Evolutionary conservation across 2,797 vertebrate species (phyloP).

Genomic region (Scarus forsteni): DNA sequence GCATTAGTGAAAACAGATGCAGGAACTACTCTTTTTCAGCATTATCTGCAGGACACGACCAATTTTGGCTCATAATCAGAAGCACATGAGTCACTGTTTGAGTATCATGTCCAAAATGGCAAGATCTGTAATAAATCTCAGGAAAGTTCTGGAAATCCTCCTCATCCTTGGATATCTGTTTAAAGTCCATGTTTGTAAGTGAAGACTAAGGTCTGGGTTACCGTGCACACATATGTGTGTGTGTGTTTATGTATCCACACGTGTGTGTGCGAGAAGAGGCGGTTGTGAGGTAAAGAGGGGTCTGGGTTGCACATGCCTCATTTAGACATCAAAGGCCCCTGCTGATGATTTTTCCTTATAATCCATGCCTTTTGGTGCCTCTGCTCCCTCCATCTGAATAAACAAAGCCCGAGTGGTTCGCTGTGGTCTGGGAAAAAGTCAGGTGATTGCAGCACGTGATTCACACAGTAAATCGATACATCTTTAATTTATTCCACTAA

Average conservation of each 20-base stretch:
- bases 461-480: slow-evolving; percentile 79
- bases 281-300: slow-evolving; percentile 71
- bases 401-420: slow-evolving; percentile 86
- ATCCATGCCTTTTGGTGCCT: slow-evolving; percentile 86
- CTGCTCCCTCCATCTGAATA: slow-evolving; percentile 88
- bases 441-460: slow-evolving; percentile 81
- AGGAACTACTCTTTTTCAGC: slow-evolving; percentile 78
- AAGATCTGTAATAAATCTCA: slow-evolving; percentile 83
- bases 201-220: slow-evolving; percentile 57
- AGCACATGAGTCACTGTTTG: slow-evolving; percentile 85
- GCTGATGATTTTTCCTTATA: slow-evolving; percentile 89
- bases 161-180: slow-evolving; percentile 68
- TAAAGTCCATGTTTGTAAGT: slow-evolving; percentile 83
- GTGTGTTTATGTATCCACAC: slow-evolving; percentile 32
- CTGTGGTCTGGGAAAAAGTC: slow-evolving; percentile 79
- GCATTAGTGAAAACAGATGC: slow-evolving; percentile 89
- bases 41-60: slow-evolving; percentile 87
- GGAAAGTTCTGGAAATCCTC: slow-evolving; percentile 82
- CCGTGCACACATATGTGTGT: slow-evolving; percentile 26
- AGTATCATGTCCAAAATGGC: slow-evolving; percentile 83
- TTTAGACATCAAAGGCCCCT: slow-evolving; percentile 92
- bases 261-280: slow-evolving; percentile 39
- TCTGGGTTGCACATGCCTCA: slow-evolving; percentile 90
- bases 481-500: slow-evolving; percentile 82
- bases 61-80: slow-evolving; percentile 81